Evolutionary conservation across 2,888 invertebrate genomes (phyloP).

Genomic region (Drosophila mercatorum): DNA sequence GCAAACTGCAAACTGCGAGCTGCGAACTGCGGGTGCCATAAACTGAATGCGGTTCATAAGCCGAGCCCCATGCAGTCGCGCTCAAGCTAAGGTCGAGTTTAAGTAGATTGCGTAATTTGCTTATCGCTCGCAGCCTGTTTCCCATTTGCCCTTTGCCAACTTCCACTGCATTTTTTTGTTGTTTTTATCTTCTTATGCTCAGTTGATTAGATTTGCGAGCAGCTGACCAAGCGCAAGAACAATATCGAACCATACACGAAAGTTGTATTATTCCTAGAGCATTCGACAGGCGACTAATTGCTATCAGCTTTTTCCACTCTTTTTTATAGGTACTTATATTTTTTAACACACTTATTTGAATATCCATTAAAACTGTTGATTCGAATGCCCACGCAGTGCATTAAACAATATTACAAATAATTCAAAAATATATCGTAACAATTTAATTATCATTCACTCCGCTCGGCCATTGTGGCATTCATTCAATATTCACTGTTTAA

Average conservation of each 20-base stretch:
- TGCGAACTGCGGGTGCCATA: slow-evolving; percentile 63
- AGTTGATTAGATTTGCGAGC: slow-evolving; percentile 32
- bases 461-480: slow-evolving; percentile 15
- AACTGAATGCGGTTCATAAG: slow-evolving; percentile 59
- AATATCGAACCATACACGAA: background rate
- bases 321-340: background rate
- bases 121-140: slow-evolving; percentile 50
- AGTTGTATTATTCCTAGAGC: too few relatives aligned
- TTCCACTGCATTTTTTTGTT: slow-evolving; percentile 5
- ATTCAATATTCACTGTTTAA: slow-evolving; percentile 5
- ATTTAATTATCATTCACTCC: slow-evolving; percentile 41
- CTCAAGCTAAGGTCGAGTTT: slow-evolving; percentile 33
- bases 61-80: background rate
- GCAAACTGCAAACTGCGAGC: slow-evolving; percentile 61
- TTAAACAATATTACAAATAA: slow-evolving; percentile 5
- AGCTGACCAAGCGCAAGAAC: background rate
- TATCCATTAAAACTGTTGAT: slow-evolving; percentile 11
- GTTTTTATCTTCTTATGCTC: slow-evolving; percentile 16
- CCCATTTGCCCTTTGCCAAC: slow-evolving; percentile 24
- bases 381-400: background rate
- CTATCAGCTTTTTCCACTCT: background rate
- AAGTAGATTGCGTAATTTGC: slow-evolving; percentile 59
- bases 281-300: background rate
- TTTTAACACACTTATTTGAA: background rate
- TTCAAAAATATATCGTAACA: slow-evolving; percentile 4